A percentile compares a stretch with the other conserved stretches of the same genome.
Evolutionary conservation across 2,113 vertebrate species (phyloP).

Genomic region (Sphaerodactylus townsendi): DNA sequence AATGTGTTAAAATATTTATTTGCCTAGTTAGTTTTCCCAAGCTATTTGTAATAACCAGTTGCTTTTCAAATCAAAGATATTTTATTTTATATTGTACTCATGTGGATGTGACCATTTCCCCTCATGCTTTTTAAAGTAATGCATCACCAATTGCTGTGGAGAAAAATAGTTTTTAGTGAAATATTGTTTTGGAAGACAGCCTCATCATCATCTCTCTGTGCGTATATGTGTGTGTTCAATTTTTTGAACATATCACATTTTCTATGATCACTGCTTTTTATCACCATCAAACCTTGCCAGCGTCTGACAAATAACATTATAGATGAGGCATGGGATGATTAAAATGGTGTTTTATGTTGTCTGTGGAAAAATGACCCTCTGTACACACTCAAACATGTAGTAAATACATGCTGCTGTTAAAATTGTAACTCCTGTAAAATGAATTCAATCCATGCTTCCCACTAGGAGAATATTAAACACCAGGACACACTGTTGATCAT

Average conservation of each 20-base stretch:
- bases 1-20: too few species aligned
- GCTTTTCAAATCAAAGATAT: background rate
- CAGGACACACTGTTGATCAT: slow-evolving; percentile 31
- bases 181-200: background rate
- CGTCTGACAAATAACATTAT: slow-evolving; percentile 42
- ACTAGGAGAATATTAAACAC: slow-evolving; percentile 20
- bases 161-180: background rate
- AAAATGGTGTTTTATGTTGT: slow-evolving; percentile 44
- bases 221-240: background rate
- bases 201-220: background rate
- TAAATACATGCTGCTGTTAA: slow-evolving; percentile 19
- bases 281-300: slow-evolving; percentile 20
- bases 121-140: background rate
- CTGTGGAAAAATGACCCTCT: slow-evolving; percentile 24
- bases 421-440: slow-evolving; percentile 6
- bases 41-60: background rate
- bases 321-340: slow-evolving; percentile 38
- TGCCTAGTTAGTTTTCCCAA: background rate
- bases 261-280: slow-evolving; percentile 52
- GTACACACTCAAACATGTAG: background rate
- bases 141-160: background rate
- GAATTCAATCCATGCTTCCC: slow-evolving; percentile 18
- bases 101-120: background rate
- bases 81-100: background rate
- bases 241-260: slow-evolving; percentile 22